Percentiles rank a stretch among this genome's conserved stretches.
phyloP scores from a whole-genome alignment of 2,888 invertebrate genomes.

The Drosophila dives region DNA sequence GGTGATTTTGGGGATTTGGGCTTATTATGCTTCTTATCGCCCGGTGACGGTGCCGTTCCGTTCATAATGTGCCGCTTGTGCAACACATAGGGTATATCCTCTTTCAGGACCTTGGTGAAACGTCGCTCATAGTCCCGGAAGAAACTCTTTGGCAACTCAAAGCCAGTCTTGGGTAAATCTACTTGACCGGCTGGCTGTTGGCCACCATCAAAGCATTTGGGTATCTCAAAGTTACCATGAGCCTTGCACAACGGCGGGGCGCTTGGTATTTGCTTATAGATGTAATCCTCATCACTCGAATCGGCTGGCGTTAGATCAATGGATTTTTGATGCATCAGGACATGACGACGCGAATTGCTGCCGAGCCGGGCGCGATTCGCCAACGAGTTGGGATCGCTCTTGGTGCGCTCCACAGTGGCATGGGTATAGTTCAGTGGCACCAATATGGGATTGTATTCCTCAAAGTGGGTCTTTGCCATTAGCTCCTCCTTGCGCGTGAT shows the following conservation, averaged over 20 bases:
- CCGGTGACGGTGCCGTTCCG: constrained; percentile 89
- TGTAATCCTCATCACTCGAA: constrained; percentile 93
- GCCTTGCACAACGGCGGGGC: constrained; percentile 90
- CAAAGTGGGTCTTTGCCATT: constrained; percentile 89
- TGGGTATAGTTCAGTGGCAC: constrained; percentile 87
- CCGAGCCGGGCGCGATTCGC: constrained; percentile 90
- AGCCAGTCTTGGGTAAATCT: constrained; percentile 88
- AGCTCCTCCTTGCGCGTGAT: constrained; percentile 88
- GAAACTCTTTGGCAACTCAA: constrained; percentile 90
- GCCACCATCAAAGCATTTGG: constrained; percentile 85
- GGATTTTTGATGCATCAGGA: constrained; percentile 93
- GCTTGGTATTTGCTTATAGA: constrained; percentile 91
- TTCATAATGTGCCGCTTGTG: constrained; percentile 95
- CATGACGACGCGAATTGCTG: constrained; percentile 90
- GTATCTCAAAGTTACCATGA: constrained; percentile 89
- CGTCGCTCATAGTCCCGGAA: constrained; percentile 89
- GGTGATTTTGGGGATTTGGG: constrained; percentile 89
- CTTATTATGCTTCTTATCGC: constrained; percentile 85
- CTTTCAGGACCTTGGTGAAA: constrained; percentile 85
- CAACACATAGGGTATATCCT: constrained; percentile 93
- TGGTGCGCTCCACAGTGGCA: constrained; percentile 92
- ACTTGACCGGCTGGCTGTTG: constrained; percentile 67
- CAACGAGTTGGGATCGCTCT: constrained; percentile 93
- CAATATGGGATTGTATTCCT: constrained; percentile 90
- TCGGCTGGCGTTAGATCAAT: constrained; percentile 94